Evolutionary conservation across 2,797 vertebrate species (phyloP).

Genomic region (Myotis findleyi): DNA sequence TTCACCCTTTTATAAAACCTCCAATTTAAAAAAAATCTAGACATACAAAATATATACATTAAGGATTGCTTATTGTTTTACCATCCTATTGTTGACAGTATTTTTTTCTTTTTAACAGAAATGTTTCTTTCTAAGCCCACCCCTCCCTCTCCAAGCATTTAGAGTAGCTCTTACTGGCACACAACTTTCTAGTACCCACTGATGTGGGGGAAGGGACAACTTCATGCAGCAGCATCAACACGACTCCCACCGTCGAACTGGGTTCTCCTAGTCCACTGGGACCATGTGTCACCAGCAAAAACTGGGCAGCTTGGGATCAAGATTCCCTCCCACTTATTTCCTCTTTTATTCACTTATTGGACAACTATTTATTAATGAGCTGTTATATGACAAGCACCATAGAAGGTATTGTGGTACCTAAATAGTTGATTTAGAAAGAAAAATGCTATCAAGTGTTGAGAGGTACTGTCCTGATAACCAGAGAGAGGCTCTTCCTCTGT

Average conservation of each 20-base stretch:
- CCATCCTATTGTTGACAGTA: not conserved
- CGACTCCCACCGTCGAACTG: not conserved
- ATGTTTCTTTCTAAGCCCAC: not conserved
- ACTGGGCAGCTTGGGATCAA: not conserved
- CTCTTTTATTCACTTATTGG: not conserved
- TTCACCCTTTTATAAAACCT: slow-evolving; percentile 1
- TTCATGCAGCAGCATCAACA: not conserved
- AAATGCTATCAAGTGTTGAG: not conserved
- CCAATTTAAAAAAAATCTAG: not conserved
- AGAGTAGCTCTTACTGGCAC: not conserved
- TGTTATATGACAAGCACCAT: not conserved
- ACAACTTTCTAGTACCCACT: not conserved
- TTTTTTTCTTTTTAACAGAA: not conserved
- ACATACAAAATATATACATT: not conserved
- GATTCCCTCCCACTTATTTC: not conserved
- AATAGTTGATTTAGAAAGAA: not conserved
- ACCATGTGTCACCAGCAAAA: not conserved
- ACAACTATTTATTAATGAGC: not conserved
- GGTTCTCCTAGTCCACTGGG: not conserved
- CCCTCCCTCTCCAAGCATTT: not conserved
- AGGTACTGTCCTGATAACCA: too few species aligned
- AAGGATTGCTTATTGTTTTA: not conserved
- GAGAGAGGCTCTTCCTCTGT: not conserved
- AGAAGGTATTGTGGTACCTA: not conserved
- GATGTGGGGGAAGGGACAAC: not conserved